Base-by-base conservation (phyloP, 2,888 invertebrate species). In the Scaptomyza flava region DNA sequence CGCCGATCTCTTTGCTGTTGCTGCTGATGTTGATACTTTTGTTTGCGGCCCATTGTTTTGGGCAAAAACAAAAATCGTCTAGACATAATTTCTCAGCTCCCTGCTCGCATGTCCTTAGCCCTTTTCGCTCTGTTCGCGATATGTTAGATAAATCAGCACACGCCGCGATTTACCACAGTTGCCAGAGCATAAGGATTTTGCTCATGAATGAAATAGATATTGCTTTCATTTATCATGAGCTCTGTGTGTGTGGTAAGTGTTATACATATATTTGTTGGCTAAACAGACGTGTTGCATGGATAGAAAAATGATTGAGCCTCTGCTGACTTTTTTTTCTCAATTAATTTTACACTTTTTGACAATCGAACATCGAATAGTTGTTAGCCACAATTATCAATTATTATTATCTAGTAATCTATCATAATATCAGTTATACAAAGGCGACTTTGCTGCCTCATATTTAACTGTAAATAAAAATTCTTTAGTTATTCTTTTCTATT, bases 11-110 rank as follows among this genome's bases (percentile, higher is more conserved):
- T 46, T 66, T 56, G 54, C 52, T 23, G 45, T 6, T 17, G 30
- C 41, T 27, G 4, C 17, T 50, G 17, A 6, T 48, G 47, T 48
- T 70, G 48, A 30, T 33, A 38, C 8, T 8, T 17, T 45, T 51
- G 38, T 41, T 51, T 17, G 51, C 12, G 61, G 36, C 45, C 42
- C 53, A 70, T 72, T 72, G 62, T 63, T 73, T 72, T 66, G 62
- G 51, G 12, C 43, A 45, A 54, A 66, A 77, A 80, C 70, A 75
- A 80, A 86, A 72, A 72, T 64, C 72, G 81, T 81, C 81, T 81
- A 81, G 81, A 81, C 81, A 50, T 82, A 47, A 86, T 81, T 86
- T 81, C 72, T 86, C 83, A 86, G 77, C 43, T 20, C 30, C 43
- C 33, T 9, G 12, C 65, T 43, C 27, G 36, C 41, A 52, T 59